phyloP scores from a whole-genome alignment of 2,797 vertebrate species.

The Myotis findleyi region DNA sequence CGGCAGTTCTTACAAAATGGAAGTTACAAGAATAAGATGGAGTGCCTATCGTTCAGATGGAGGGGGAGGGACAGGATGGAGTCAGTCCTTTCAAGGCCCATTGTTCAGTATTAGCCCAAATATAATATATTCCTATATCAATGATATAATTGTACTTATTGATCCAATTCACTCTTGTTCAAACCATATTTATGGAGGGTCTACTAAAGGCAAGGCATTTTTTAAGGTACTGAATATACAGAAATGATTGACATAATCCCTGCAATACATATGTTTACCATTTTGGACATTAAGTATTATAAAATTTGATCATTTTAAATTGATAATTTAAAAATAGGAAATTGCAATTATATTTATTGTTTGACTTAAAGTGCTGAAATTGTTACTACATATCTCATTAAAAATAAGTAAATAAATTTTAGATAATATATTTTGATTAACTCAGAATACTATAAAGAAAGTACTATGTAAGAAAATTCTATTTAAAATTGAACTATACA shows the following conservation, averaged over 20 bases:
- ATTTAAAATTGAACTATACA: neutral
- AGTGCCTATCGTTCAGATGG: no score
- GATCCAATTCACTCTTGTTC: neutral
- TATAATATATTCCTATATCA: neutral
- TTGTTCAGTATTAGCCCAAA: neutral
- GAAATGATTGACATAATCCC: neutral
- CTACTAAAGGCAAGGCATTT: neutral
- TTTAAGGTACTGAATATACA: neutral
- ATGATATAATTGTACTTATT: neutral
- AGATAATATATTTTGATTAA: neutral
- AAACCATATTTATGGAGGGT: neutral
- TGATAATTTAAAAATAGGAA: neutral
- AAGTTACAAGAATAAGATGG: no score
- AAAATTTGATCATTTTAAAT: neutral
- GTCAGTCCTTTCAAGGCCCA: no score
- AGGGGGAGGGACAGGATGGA: no score
- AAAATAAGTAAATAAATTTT: neutral
- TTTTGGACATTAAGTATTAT: neutral
- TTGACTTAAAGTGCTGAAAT: neutral
- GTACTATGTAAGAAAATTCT: neutral
- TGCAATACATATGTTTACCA: neutral
- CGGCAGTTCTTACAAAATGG: no score
- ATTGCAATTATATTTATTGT: neutral
- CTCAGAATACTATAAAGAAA: neutral
- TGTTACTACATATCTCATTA: neutral